These are phyloP conservation scores for Zosterops pallidus DNA, from an alignment of 2,113 vertebrate species.

Conservation along the genomic window DNA sequence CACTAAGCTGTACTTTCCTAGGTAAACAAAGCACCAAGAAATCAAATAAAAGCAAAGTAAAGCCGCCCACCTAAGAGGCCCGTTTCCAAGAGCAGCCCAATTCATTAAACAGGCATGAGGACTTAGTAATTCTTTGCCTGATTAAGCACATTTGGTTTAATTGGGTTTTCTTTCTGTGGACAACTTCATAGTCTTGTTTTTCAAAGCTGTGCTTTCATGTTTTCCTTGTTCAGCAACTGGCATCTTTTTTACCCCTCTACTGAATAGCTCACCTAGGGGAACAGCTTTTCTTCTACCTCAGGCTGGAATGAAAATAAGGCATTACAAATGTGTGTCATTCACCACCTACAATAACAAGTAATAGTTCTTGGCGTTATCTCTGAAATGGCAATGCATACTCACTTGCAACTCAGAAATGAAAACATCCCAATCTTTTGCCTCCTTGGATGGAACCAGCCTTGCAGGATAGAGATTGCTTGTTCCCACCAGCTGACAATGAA, in stretches of 20 bases:
- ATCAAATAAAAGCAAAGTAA: slow-evolving; percentile 14
- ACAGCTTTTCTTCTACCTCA: slow-evolving; percentile 44
- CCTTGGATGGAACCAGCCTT: slow-evolving; percentile 68
- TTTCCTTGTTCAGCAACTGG: neutral
- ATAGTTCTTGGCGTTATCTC: slow-evolving; percentile 67
- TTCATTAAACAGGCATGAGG: slow-evolving; percentile 17
- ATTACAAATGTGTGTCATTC: slow-evolving; percentile 50
- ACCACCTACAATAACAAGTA: slow-evolving; percentile 63
- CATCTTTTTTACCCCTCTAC: neutral
- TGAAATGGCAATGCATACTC: slow-evolving; percentile 69
- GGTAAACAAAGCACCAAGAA: slow-evolving; percentile 29
- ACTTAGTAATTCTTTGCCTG: slow-evolving; percentile 45
- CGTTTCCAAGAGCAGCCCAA: slow-evolving; percentile 1
- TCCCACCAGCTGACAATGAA: slow-evolving; percentile 82
- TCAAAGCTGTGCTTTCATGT: neutral
- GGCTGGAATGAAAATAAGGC: slow-evolving; percentile 61
- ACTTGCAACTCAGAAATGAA: slow-evolving; percentile 80
- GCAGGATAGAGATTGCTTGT: slow-evolving; percentile 64
- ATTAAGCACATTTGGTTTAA: neutral
- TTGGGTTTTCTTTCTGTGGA: neutral
- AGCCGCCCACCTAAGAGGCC: neutral
- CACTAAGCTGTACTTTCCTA: neutral
- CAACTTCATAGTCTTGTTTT: neutral
- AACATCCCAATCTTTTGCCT: slow-evolving; percentile 73
- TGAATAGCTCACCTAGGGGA: slow-evolving; percentile 15